A percentile compares a stretch with the other conserved stretches of the same genome.
These are phyloP conservation scores for Macrostomum lignano DNA, from an alignment of 1,140 invertebrate species.

Conservation along the genomic window DNA sequence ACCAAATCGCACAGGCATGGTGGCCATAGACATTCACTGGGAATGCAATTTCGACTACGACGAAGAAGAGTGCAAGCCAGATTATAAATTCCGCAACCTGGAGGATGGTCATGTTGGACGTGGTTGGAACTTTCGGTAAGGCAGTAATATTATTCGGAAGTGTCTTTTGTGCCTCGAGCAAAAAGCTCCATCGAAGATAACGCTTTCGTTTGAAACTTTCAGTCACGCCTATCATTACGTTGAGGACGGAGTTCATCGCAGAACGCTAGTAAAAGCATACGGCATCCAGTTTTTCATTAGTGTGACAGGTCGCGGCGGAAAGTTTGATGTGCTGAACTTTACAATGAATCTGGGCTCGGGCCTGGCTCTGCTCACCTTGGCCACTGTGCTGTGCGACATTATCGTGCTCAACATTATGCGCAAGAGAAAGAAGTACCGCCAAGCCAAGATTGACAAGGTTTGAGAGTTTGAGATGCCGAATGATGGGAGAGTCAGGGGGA, in stretches of 20 bases:
- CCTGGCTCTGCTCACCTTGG: constrained; percentile 10
- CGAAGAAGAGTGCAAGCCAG: constrained; percentile 16
- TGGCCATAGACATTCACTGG: constrained; percentile 24
- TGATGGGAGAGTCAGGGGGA: too few relatives aligned
- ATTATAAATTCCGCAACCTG: constrained; percentile 15
- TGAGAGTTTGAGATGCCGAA: too few relatives aligned
- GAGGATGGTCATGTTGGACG: constrained; percentile 7
- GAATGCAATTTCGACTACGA: constrained; percentile 24
- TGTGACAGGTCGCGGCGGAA: constrained; percentile 8
- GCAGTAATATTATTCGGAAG: too few relatives aligned
- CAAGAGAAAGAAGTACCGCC: constrained; percentile 20
- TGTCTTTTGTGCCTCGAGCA: too few relatives aligned
- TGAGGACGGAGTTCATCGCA: constrained; percentile 1
- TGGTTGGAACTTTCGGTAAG: constrained; percentile 27
- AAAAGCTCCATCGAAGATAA: too few relatives aligned
- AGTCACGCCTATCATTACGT: constrained; percentile 1
- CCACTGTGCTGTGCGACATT: constrained; percentile 30
- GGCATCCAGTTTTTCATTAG: constrained; percentile 9
- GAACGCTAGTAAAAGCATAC: constrained; percentile 8
- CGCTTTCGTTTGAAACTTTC: too few relatives aligned
- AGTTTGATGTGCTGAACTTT: constrained; percentile 8
- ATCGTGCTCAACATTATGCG: constrained; percentile 29
- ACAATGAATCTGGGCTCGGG: constrained; percentile 10
- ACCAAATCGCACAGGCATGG: too few relatives aligned
- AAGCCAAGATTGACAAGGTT: constrained; percentile 9